Percentiles rank a stretch among this genome's conserved stretches.
These are phyloP conservation scores for Micronisus gabar DNA, from an alignment of 2,113 vertebrate species.

Conservation along the genomic window DNA sequence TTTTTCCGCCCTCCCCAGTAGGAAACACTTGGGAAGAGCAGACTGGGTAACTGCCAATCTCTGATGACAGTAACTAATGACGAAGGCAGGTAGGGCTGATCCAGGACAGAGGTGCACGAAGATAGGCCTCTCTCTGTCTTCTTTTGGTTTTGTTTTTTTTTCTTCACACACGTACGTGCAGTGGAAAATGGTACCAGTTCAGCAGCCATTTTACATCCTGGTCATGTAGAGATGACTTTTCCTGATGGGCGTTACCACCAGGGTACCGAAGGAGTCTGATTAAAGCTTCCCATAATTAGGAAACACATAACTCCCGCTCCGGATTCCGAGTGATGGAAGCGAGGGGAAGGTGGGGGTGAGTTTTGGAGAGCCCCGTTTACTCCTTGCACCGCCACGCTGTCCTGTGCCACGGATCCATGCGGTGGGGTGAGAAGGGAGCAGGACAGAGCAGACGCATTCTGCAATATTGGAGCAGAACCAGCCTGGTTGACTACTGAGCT, in stretches of 20 bases:
- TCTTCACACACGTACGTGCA: accelerated
- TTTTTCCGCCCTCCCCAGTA: background rate
- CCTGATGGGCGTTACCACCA: background rate
- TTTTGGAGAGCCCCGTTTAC: background rate
- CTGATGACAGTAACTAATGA: background rate
- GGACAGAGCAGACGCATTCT: background rate
- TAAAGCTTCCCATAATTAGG: background rate
- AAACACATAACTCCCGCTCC: accelerated
- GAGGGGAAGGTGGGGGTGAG: background rate
- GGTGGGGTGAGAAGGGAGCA: background rate
- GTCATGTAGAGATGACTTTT: background rate
- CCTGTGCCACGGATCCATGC: accelerated
- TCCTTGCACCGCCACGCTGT: accelerated
- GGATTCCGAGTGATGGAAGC: background rate
- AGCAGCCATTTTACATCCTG: background rate
- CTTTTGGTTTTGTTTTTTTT: no score
- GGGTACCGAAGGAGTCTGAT: background rate
- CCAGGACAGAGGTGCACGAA: background rate
- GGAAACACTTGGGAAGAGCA: background rate
- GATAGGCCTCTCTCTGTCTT: no score
- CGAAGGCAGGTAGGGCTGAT: background rate
- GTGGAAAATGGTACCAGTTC: background rate
- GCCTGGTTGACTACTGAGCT: background rate
- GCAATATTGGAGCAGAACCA: background rate
- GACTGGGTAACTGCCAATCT: background rate